Conservation (phyloP, 2,797 vertebrate genomes). For the Enteromius fasciolatus region DNA sequence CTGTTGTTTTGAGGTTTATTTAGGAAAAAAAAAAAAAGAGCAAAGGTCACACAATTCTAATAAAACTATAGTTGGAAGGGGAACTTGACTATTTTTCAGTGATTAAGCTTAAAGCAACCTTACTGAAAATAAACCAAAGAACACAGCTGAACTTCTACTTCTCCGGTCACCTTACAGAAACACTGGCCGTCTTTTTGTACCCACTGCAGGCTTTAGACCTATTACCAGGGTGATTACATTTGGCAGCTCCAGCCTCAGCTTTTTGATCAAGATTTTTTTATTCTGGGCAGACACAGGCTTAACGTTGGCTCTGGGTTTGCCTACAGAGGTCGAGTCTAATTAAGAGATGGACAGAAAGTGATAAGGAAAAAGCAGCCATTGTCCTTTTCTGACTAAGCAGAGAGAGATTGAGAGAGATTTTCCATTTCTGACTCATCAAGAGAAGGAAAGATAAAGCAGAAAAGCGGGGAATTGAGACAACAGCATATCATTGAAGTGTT, state of each 20-base stretch:
- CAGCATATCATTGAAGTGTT: background rate
- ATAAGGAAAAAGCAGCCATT: constrained; percentile 37
- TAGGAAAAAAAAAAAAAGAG: no score
- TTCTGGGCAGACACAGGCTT: constrained; percentile 58
- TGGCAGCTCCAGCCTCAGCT: constrained; percentile 66
- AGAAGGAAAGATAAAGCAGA: background rate
- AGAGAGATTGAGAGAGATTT: constrained; percentile 32
- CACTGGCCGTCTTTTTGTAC: background rate
- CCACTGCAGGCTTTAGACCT: constrained; percentile 36
- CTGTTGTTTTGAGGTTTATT: background rate
- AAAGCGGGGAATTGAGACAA: background rate
- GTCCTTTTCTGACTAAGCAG: constrained; percentile 47
- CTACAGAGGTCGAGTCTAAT: constrained; percentile 63
- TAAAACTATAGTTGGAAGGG: background rate
- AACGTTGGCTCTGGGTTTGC: constrained; percentile 48
- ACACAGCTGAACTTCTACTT: constrained; percentile 5
- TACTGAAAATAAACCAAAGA: background rate
- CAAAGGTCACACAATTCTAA: background rate
- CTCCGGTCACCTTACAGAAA: constrained; percentile 11
- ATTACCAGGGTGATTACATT: constrained; percentile 68
- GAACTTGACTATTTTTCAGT: background rate
- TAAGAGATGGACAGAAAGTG: constrained; percentile 55
- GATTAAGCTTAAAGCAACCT: background rate
- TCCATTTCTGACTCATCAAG: constrained; percentile 14
- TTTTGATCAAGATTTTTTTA: constrained; percentile 70